Evolutionary conservation across 2,797 vertebrate species (phyloP), one percentile per base, ranked within the genome.

Genomic region (Limosa lapponica): DNA sequence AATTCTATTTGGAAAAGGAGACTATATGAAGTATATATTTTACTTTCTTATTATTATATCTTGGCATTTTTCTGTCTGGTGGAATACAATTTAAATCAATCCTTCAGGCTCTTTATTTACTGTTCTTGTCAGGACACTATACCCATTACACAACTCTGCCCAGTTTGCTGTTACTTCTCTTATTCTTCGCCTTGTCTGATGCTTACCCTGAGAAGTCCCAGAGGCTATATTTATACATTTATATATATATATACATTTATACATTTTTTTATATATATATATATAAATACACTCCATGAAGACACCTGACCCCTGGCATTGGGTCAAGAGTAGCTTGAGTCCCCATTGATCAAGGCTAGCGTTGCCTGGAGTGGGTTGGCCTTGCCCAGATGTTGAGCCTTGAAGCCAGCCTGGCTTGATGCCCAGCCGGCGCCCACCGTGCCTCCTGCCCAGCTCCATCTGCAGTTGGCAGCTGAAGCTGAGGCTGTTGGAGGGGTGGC

Each of bases 361-460:
- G 44, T 14, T 41, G 10, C 51, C 37, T 69, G 37, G 20, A 46
- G 43, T 6, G 7, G 58, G 27, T 28, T 82, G 54, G 16, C 43
- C 61, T 27, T 61, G 54, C 54, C 32, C 67, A 34, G 61, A 8
- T 0, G 0, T 59, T 55, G 79, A 58, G 37, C 43, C 32, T 37
- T 30, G 46, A 15, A 32, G 34, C 0, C 7, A 61, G 22, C 32
- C 46, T 71, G 57, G 43, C 69, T 52, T 0, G 0, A 32, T 49
- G 55, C 22, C 46, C 22, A 9, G 37, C 41, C 69, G 48, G 46
- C 5, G 4, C 14, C 43, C 46, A 0, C n/a, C 17, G 0, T 67
- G 65, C 28, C 34, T 65, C 75, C 86, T 34, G 51, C 64, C 17
- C 49, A 34, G 0, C 11, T 70, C 73, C 36, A 24, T 13, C 75